Conservation (phyloP, 1,140 invertebrate genomes). For the Pararge aegeria region DNA sequence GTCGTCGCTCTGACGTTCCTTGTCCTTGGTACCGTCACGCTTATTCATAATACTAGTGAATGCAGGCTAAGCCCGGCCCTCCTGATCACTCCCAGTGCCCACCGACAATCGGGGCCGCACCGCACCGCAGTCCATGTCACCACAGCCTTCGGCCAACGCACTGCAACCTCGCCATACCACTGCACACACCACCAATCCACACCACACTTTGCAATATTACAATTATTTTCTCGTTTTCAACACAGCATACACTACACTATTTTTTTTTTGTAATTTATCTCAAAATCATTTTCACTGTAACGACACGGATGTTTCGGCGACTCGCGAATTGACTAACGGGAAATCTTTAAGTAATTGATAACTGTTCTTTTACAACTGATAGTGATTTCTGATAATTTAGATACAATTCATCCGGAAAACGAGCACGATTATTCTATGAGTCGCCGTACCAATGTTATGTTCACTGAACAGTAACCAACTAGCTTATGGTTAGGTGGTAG, state of each 20-base stretch:
- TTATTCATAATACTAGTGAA: constrained; percentile 78
- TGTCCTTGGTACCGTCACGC: constrained; percentile 73
- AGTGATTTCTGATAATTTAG: constrained; percentile 41
- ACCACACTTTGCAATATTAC: constrained; percentile 50
- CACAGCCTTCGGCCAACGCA: constrained; percentile 50
- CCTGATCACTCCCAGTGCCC: constrained; percentile 62
- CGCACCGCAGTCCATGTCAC: constrained; percentile 70
- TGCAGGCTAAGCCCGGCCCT: constrained; percentile 69
- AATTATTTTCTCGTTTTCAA: constrained; percentile 54
- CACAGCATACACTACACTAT: constrained; percentile 68
- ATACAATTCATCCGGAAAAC: constrained; percentile 47
- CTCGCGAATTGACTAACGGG: constrained; percentile 39
- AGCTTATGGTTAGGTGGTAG: constrained; percentile 50
- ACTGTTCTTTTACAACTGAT: constrained; percentile 38
- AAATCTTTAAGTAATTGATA: constrained; percentile 36
- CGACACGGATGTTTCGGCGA: constrained; percentile 68
- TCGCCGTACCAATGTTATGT: constrained; percentile 73
- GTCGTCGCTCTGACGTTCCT: constrained; percentile 75
- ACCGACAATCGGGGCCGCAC: constrained; percentile 55
- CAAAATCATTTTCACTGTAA: constrained; percentile 76
- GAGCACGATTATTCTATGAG: constrained; percentile 55
- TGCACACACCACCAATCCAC: constrained; percentile 54
- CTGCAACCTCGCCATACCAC: constrained; percentile 62
- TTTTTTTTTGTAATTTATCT: constrained; percentile 60
- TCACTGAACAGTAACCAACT: constrained; percentile 77